Conservation (phyloP, 2,797 vertebrate genomes). For the Poeciliopsis presidionis region DNA sequence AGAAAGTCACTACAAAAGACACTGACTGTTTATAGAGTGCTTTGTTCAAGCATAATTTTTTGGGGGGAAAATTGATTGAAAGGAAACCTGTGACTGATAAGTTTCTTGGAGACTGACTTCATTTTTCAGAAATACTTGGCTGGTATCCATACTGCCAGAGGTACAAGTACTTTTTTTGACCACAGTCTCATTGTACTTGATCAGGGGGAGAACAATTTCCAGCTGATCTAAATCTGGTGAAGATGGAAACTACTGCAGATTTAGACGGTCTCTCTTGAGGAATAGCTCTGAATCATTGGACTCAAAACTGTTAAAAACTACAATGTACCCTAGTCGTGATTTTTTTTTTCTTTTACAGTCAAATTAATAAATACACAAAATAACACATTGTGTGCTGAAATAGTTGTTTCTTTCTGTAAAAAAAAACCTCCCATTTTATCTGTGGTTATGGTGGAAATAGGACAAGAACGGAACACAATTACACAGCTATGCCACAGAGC, state of each 20-base stretch:
- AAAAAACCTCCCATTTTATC: neutral
- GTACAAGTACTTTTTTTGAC: neutral
- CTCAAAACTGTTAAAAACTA: neutral
- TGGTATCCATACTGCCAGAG: neutral
- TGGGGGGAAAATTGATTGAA: neutral
- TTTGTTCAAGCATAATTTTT: neutral
- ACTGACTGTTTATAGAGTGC: neutral
- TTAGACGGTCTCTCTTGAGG: neutral
- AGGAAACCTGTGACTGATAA: neutral
- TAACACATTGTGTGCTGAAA: neutral
- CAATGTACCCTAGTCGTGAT: neutral
- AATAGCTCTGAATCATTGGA: neutral
- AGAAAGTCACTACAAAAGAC: neutral
- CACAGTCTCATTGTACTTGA: neutral
- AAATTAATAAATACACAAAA: neutral
- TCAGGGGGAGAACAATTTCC: neutral
- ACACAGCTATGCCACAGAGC: constrained; percentile 27
- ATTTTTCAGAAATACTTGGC: neutral
- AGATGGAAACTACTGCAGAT: neutral
- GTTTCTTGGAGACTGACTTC: neutral
- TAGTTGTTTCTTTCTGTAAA: neutral
- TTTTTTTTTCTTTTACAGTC: neutral
- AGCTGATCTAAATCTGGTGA: neutral
- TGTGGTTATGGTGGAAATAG: constrained; percentile 36
- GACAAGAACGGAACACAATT: constrained; percentile 39